Evolutionary conservation across 2,797 vertebrate genomes (phyloP).

Genomic region (Cuniculus paca): DNA sequence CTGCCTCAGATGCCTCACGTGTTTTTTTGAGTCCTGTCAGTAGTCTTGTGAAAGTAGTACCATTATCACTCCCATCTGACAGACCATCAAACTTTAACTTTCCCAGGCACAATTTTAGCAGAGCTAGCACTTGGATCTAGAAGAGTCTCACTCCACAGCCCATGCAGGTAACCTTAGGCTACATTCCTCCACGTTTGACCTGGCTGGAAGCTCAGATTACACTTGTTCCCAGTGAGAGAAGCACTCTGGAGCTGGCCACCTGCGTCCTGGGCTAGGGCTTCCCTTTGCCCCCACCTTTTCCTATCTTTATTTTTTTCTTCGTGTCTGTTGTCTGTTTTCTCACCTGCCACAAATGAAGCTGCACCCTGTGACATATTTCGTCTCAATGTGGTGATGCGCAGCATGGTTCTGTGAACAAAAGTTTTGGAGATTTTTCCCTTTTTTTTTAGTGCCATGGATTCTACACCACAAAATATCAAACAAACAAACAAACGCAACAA

Average conservation of each 20-base stretch:
- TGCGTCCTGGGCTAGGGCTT: neutral
- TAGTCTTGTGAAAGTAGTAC: neutral
- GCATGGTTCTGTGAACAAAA: constrained; percentile 11
- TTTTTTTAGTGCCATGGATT: constrained; percentile 51
- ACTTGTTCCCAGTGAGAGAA: neutral
- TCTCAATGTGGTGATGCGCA: neutral
- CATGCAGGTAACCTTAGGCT: neutral
- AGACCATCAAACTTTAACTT: neutral
- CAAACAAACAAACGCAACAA: neutral
- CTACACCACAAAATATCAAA: constrained; percentile 2
- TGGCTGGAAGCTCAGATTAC: constrained; percentile 21
- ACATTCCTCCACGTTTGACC: neutral
- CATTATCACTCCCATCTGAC: neutral
- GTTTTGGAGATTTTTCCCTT: constrained; percentile 12
- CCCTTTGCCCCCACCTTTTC: neutral
- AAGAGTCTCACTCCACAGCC: neutral
- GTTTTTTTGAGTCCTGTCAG: neutral
- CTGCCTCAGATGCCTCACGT: neutral
- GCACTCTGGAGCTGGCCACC: neutral
- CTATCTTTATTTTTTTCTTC: neutral
- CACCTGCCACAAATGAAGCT: neutral
- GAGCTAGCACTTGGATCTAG: neutral
- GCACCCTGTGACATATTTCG: neutral
- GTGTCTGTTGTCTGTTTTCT: constrained; percentile 15
- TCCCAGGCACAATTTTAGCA: neutral